phyloP scores from a whole-genome alignment of 2,113 vertebrate genomes.

The Cisticola juncidis region DNA sequence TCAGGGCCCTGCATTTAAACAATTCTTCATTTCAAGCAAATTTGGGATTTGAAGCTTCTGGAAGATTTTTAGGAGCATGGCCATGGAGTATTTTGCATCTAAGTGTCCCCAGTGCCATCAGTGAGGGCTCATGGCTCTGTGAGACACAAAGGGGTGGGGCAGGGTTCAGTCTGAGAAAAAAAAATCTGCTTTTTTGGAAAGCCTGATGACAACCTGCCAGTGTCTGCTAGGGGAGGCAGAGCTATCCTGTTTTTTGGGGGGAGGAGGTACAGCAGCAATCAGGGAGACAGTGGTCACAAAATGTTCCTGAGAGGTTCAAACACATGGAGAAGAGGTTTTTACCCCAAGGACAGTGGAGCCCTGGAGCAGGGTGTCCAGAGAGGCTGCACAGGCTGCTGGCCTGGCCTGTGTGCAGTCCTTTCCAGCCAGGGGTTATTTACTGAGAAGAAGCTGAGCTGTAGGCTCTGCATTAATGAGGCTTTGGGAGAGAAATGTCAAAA shows the following conservation, averaged over 20 bases:
- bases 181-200: not conserved
- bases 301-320: not conserved
- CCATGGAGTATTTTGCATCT: not conserved
- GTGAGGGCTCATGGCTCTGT: not conserved
- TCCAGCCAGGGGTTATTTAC: not conserved
- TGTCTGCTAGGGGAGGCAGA: not conserved
- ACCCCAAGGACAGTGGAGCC: not conserved
- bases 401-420: not conserved
- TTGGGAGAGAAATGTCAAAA: not conserved
- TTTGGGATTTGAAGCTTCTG: not conserved
- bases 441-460: not conserved
- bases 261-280: not conserved
- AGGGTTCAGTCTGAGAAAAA: not conserved
- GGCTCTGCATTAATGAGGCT: not conserved
- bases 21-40: not conserved
- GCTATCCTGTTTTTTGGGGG: not conserved
- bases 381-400: not conserved
- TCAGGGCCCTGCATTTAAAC: not conserved
- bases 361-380: not conserved
- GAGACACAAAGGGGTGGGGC: not conserved
- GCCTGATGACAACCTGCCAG: not conserved
- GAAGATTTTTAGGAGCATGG: not conserved
- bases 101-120: not conserved
- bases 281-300: not conserved
- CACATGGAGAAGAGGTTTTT: not conserved